These are phyloP conservation scores for Ochropleura plecta DNA, from an alignment of 2,888 invertebrate genomes.

Conservation along the genomic window DNA sequence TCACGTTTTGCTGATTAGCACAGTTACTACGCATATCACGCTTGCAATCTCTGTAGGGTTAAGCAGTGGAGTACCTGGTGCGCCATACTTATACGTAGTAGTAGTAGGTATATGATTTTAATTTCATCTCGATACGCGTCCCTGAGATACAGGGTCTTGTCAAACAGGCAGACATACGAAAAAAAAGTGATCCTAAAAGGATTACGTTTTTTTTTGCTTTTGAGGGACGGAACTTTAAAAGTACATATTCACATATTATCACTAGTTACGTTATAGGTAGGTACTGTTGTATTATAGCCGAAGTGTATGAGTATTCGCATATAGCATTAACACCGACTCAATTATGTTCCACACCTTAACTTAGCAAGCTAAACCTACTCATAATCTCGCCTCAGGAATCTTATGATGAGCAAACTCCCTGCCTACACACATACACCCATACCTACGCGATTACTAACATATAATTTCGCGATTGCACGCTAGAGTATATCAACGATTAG, in stretches of 20 bases:
- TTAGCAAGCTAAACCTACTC: constrained; percentile 6
- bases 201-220: too few species aligned
- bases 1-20: neutral
- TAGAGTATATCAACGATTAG: constrained; percentile 27
- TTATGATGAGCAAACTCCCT: constrained; percentile 32
- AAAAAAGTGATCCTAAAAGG: too few species aligned
- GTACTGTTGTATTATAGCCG: neutral
- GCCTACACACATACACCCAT: constrained; percentile 48
- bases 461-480: constrained; percentile 55
- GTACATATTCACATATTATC: neutral
- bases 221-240: too few species aligned
- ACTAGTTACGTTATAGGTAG: neutral
- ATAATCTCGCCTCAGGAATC: constrained; percentile 21
- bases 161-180: too few species aligned
- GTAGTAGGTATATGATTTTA: too few species aligned
- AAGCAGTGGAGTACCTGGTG: neutral
- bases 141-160: too few species aligned
- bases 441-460: constrained; percentile 51
- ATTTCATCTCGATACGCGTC: too few species aligned
- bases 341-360: constrained; percentile 24
- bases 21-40: neutral
- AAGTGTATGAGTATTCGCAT: neutral
- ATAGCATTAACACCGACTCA: constrained; percentile 7
- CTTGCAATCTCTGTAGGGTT: neutral
- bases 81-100: neutral